Evolutionary conservation across 1,140 invertebrate species (phyloP).

Genomic region (Apis florea): DNA sequence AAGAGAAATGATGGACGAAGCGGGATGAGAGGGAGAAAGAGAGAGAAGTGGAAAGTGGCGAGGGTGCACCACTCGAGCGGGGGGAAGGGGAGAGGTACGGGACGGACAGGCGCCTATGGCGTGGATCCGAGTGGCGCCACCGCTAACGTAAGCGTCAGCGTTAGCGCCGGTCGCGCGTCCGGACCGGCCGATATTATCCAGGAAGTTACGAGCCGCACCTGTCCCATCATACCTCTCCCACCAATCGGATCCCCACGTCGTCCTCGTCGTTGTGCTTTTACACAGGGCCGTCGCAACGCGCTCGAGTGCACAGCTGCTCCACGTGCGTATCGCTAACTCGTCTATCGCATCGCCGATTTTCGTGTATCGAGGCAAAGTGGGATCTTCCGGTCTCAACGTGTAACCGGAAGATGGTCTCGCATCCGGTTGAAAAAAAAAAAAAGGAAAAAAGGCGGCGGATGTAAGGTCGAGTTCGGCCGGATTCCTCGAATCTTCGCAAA

Average conservation of each 20-base stretch:
- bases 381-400: slow-evolving; percentile 42
- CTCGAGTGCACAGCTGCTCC: slow-evolving; percentile 32
- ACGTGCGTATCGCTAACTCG: not conserved
- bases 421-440: not conserved
- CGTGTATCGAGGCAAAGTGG: slow-evolving; percentile 23
- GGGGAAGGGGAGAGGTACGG: slow-evolving; percentile 26
- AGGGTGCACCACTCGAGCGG: not conserved
- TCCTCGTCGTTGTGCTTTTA: slow-evolving; percentile 36
- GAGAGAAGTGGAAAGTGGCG: too few relatives aligned
- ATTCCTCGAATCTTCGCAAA: not conserved
- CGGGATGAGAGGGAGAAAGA: not conserved
- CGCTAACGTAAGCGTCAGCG: slow-evolving; percentile 63
- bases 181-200: slow-evolving; percentile 67
- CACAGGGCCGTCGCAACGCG: slow-evolving; percentile 55
- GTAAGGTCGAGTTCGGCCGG: slow-evolving; percentile 9
- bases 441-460: not conserved
- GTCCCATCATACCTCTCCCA: slow-evolving; percentile 62
- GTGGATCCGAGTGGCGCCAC: slow-evolving; percentile 66
- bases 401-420: not conserved
- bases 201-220: slow-evolving; percentile 71
- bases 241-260: slow-evolving; percentile 31
- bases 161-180: slow-evolving; percentile 65
- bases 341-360: not conserved
- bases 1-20: slow-evolving; percentile 50
- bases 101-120: slow-evolving; percentile 66